Percentiles rank a stretch among this genome's conserved stretches.
phyloP scores from a whole-genome alignment of 2,797 vertebrate genomes.

The Sebastolobus altivelis region DNA sequence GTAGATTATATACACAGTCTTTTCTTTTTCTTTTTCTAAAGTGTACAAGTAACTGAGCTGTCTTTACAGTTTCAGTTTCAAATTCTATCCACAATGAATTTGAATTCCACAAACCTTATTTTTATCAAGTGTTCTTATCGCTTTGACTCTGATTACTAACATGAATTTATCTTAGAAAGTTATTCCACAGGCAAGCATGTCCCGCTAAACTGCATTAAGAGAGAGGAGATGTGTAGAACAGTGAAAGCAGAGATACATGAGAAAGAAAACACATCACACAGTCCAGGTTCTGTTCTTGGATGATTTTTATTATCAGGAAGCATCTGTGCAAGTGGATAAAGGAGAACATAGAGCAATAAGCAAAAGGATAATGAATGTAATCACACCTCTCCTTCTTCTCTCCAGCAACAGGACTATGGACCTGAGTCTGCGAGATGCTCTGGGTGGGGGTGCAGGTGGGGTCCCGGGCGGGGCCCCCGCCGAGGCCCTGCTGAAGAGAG shows the following conservation, averaged over 20 bases:
- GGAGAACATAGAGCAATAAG: neutral
- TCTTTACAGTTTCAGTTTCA: neutral
- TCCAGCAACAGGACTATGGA: constrained; percentile 83
- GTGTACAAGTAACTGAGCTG: too few relatives aligned
- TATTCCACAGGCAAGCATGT: neutral
- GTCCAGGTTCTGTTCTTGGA: neutral
- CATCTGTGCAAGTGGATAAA: neutral
- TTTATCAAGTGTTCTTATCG: neutral
- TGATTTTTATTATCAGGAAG: neutral
- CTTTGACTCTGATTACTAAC: neutral
- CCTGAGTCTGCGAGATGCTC: constrained; percentile 92
- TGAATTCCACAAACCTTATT: neutral
- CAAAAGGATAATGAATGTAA: neutral
- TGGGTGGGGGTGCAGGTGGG: constrained; percentile 71
- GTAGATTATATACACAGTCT: neutral
- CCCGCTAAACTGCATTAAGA: neutral
- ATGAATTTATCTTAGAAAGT: neutral
- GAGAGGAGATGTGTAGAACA: neutral
- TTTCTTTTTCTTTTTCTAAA: too few relatives aligned
- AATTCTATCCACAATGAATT: neutral
- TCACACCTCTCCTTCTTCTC: constrained; percentile 5
- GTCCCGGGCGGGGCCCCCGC: constrained; percentile 70
- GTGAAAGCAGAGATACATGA: neutral
- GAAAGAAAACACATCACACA: neutral
- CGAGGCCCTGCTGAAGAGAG: constrained; percentile 89